Percentiles rank a stretch among this genome's conserved stretches.
phyloP scores from a whole-genome alignment of 2,888 invertebrate genomes.

The Chloromyia formosa region DNA sequence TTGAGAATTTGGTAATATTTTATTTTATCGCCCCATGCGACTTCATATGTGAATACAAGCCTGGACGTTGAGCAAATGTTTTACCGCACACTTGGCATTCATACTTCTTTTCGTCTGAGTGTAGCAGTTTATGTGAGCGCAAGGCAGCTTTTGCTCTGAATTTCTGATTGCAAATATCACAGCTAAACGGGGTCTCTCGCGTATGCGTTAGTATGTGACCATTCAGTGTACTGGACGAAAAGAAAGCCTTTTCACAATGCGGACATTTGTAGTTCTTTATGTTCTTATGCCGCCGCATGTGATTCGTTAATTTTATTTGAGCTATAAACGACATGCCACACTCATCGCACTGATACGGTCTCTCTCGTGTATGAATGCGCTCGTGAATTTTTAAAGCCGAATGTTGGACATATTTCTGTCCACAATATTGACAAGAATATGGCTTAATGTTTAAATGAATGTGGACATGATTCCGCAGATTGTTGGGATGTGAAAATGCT shows the following conservation, averaged over 20 bases:
- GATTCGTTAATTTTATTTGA: constrained; percentile 47
- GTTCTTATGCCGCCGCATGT: constrained; percentile 55
- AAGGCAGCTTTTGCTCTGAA: constrained; percentile 58
- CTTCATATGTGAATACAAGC: constrained; percentile 61
- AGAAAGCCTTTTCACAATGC: constrained; percentile 56
- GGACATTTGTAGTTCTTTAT: constrained; percentile 57
- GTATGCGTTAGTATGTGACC: constrained; percentile 59
- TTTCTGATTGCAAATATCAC: constrained; percentile 55
- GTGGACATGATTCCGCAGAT: constrained; percentile 47
- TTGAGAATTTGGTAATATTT: too few relatives aligned
- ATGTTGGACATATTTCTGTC: constrained; percentile 48
- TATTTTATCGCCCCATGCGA: constrained; percentile 55
- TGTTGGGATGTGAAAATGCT: constrained; percentile 48
- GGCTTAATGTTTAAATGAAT: constrained; percentile 49
- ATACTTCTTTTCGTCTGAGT: constrained; percentile 57
- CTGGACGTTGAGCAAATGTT: constrained; percentile 59
- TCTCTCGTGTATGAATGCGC: constrained; percentile 50
- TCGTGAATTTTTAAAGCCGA: constrained; percentile 48
- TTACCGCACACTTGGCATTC: constrained; percentile 58
- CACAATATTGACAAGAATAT: constrained; percentile 49
- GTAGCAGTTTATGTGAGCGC: constrained; percentile 58
- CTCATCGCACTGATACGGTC: constrained; percentile 50
- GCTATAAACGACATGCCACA: constrained; percentile 47
- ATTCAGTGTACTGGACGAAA: constrained; percentile 56
- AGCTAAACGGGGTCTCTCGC: constrained; percentile 54